Evolutionary conservation across 1,140 invertebrate genomes (phyloP), one percentile per base, ranked within the genome.

Genomic region (Zophobas atratus): DNA sequence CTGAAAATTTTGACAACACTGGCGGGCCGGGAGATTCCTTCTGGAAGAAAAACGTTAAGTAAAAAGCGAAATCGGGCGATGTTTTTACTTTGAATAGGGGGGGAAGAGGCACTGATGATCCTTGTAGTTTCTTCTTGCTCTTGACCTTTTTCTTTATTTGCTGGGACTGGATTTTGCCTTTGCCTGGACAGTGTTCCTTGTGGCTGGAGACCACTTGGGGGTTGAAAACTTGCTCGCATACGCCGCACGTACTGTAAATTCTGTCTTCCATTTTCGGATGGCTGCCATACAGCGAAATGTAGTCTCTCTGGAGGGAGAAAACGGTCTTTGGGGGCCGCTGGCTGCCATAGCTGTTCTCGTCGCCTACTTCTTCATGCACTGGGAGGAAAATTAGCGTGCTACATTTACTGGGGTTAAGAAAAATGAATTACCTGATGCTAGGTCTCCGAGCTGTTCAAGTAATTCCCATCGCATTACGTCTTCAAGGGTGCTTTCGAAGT

Each of bases 221-320:
- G 51, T 84, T 82, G 71, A 82, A 84, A 20, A 84, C 81, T 48
- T 78, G 55, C 34, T 80, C 75, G 78, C 82, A 84, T 43, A 81
- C 79, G 70, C 76, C 82, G 67, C 82, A 84, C 73, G 77, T 80
- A 57, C 70, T 79, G 71, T 79, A 82, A 8, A 80, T 60, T 56
- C 82, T 77, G 72, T 81, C 70, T 77, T 84, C 82, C 77, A 82
- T 77, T 77, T 82, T 80, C n/a, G 82, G 82, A 75, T 82, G 81
- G 8, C 77, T 81, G 34, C 82, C 82, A 79, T 82, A 82, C 34
- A 84, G 53, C 20, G 77, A 76, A 46, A 82, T 80, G 78, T 82
- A 79, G 39, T 80, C 75, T 53, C 82, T 78, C 3, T 82, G 82
- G 8, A 84, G 78, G 6, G 81, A 73, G 20, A 79, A 75, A 32